Conservation (phyloP, 2,888 invertebrate genomes). For the Graphium colonna region DNA sequence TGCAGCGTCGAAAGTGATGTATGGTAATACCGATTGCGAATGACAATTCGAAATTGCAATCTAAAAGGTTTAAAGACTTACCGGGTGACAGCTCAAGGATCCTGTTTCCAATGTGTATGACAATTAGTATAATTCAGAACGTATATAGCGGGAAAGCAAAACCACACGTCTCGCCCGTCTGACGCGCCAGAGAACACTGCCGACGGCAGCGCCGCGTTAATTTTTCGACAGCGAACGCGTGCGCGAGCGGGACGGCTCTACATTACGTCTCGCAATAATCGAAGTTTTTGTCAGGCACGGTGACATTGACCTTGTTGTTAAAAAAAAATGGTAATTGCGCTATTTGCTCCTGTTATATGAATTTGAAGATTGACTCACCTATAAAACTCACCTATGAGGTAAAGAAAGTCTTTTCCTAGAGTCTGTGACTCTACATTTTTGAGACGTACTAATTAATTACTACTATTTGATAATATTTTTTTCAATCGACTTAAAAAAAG, state of each 20-base stretch:
- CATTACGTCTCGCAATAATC: background rate
- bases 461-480: too few species aligned
- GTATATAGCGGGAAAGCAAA: background rate
- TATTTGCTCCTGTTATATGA: too few species aligned
- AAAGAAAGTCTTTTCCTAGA: too few species aligned
- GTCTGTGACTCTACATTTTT: too few species aligned
- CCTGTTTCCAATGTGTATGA: background rate
- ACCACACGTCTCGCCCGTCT: background rate
- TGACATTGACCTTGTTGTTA: slow-evolving; percentile 12
- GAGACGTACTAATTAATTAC: too few species aligned
- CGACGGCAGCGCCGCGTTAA: background rate
- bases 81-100: background rate
- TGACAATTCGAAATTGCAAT: background rate
- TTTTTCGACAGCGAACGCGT: background rate
- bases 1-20: too few species aligned
- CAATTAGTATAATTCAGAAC: background rate
- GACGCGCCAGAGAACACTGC: slow-evolving; percentile 6
- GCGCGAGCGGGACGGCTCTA: slow-evolving; percentile 14
- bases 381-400: too few species aligned
- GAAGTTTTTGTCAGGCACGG: background rate
- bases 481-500: too few species aligned
- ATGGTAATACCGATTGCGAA: too few species aligned
- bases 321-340: background rate
- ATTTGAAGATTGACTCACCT: too few species aligned
- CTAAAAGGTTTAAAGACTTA: background rate